Percentiles rank a stretch among this genome's conserved stretches.
phyloP scores from a whole-genome alignment of 2,113 vertebrate species.

The Alligator mississippiensis region DNA sequence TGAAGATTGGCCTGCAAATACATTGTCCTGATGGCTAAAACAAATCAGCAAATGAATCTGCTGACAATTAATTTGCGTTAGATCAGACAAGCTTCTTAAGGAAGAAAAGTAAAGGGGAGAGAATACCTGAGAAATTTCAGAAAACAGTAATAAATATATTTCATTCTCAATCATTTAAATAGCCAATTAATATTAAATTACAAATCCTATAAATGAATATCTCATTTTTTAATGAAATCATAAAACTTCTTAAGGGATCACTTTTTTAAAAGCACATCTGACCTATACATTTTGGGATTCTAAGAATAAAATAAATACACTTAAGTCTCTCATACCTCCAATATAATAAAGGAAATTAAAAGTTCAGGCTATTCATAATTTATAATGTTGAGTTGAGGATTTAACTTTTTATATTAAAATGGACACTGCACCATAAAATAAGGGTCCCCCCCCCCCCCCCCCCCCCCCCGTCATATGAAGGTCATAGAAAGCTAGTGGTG shows the following conservation, averaged over 20 bases:
- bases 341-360: slow-evolving; percentile 20
- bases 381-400: background rate
- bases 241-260: slow-evolving; percentile 23
- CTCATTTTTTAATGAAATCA: slow-evolving; percentile 43
- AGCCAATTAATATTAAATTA: slow-evolving; percentile 44
- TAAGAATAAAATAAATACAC: background rate
- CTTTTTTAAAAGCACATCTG: background rate
- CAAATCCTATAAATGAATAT: slow-evolving; percentile 55
- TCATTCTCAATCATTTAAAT: slow-evolving; percentile 52
- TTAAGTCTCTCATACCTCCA: background rate
- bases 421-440: slow-evolving; percentile 4
- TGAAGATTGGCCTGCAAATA: slow-evolving; percentile 28
- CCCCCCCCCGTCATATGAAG: background rate
- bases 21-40: slow-evolving; percentile 20
- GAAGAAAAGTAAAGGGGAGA: slow-evolving; percentile 7
- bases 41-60: slow-evolving; percentile 49
- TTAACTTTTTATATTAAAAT: slow-evolving; percentile 7
- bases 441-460: background rate
- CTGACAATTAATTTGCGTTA: slow-evolving; percentile 46
- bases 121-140: slow-evolving; percentile 9
- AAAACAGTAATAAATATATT: slow-evolving; percentile 36
- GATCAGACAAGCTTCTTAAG: slow-evolving; percentile 22
- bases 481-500: background rate
- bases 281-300: slow-evolving; percentile 21
- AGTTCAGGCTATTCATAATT: background rate